Evolutionary conservation across 1,140 invertebrate genomes (phyloP).

Genomic region (Drosophila aff.): DNA sequence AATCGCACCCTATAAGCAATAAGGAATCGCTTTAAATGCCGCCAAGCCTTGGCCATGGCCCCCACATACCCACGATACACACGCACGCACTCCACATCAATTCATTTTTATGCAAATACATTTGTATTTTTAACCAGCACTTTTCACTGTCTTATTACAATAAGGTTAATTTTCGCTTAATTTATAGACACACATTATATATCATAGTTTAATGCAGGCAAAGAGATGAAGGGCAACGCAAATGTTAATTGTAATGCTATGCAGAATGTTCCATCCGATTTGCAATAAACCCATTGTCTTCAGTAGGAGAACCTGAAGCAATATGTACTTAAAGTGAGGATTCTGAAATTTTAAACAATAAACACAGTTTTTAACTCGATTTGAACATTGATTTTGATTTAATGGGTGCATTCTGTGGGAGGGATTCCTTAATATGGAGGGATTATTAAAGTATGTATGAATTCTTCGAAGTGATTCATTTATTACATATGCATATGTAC

Average conservation of each 20-base stretch:
- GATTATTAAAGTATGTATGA: neutral
- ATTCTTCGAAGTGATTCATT: neutral
- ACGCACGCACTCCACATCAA: slow-evolving; percentile 28
- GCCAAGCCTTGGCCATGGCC: slow-evolving; percentile 60
- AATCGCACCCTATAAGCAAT: slow-evolving; percentile 43
- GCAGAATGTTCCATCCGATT: slow-evolving; percentile 36
- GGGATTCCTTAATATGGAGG: too few relatives aligned
- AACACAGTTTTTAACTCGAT: slow-evolving; percentile 68
- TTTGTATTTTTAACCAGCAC: slow-evolving; percentile 45
- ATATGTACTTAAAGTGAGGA: slow-evolving; percentile 74
- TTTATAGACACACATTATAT: slow-evolving; percentile 51
- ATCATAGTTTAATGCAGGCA: slow-evolving; percentile 55
- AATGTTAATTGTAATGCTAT: slow-evolving; percentile 33
- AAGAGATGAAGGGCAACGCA: slow-evolving; percentile 33
- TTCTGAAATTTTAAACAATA: slow-evolving; percentile 73
- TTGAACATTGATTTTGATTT: neutral
- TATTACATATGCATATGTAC: neutral
- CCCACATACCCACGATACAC: slow-evolving; percentile 30
- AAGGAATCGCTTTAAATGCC: slow-evolving; percentile 63
- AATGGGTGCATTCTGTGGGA: neutral
- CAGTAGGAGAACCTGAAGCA: slow-evolving; percentile 47
- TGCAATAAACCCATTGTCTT: slow-evolving; percentile 38
- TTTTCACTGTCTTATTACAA: slow-evolving; percentile 45
- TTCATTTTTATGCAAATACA: slow-evolving; percentile 33
- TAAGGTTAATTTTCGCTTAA: slow-evolving; percentile 60